Percentiles rank a stretch among this genome's conserved stretches.
Evolutionary conservation across 2,113 vertebrate genomes (phyloP).

Genomic region (Microtus pennsylvanicus): DNA sequence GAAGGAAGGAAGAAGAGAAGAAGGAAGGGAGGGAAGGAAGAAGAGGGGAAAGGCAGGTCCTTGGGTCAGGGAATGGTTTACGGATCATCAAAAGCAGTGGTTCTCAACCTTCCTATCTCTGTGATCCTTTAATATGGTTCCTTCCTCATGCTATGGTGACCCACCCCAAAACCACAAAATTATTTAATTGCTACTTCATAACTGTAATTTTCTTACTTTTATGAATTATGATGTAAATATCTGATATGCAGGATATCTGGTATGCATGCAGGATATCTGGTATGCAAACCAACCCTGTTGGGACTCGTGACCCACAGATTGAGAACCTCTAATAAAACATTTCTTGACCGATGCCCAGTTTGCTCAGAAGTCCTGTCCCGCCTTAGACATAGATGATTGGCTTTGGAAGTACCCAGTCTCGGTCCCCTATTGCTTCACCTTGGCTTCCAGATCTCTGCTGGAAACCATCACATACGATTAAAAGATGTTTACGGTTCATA

Average conservation of each 20-base stretch:
- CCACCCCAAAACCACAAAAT: not conserved
- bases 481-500: not conserved
- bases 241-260: not conserved
- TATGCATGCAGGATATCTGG: not conserved
- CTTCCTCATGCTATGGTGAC: not conserved
- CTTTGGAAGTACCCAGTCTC: not conserved
- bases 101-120: not conserved
- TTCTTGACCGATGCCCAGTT: not conserved
- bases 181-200: not conserved
- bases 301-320: not conserved
- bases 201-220: no score
- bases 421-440: not conserved
- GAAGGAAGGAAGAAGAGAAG: accelerated
- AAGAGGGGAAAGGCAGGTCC: no score
- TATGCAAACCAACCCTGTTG: not conserved
- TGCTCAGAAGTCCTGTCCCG: accelerated
- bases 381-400: not conserved
- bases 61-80: not conserved
- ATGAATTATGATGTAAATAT: not conserved
- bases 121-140: not conserved
- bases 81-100: not conserved
- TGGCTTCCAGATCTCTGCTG: not conserved
- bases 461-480: not conserved
- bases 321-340: not conserved
- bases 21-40: accelerated